Percentiles rank a stretch among this genome's conserved stretches.
Conservation (phyloP, 2,888 invertebrate genomes). For the Helleia helle region DNA sequence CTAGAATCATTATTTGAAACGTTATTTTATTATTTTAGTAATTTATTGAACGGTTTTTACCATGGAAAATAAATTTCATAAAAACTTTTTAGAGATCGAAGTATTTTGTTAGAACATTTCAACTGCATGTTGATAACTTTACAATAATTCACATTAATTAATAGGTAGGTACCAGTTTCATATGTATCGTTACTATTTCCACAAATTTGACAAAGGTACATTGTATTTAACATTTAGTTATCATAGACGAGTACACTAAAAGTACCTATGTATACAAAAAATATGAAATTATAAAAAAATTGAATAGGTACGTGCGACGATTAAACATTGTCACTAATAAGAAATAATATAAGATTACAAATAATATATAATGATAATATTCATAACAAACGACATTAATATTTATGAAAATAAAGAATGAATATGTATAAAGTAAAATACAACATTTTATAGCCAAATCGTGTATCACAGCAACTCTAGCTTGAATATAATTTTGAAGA, state of each 20-base stretch:
- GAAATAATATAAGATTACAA: too few relatives aligned
- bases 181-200: slow-evolving; percentile 1
- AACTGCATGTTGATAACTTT: slow-evolving; percentile 5
- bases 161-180: not conserved
- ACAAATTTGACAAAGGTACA: slow-evolving; percentile 1
- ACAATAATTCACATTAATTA: too few relatives aligned
- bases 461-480: slow-evolving; percentile 73
- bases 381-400: not conserved
- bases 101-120: slow-evolving; percentile 22
- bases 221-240: too few relatives aligned
- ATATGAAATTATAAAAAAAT: slow-evolving; percentile 5
- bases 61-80: slow-evolving; percentile 46
- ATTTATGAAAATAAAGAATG: not conserved
- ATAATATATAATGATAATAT: too few relatives aligned
- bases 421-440: not conserved
- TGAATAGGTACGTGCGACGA: not conserved
- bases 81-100: slow-evolving; percentile 40
- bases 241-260: slow-evolving; percentile 1
- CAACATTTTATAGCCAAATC: slow-evolving; percentile 58
- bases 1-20: slow-evolving; percentile 67
- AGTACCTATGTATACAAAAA: slow-evolving; percentile 4
- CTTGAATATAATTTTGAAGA: slow-evolving; percentile 66
- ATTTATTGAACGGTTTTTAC: slow-evolving; percentile 62
- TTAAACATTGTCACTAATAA: too few relatives aligned
- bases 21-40: slow-evolving; percentile 56